Percentiles rank a stretch among this genome's conserved stretches.
These are phyloP conservation scores for Microplitis deprimator DNA, from an alignment of 2,888 invertebrate genomes.

Conservation along the genomic window DNA sequence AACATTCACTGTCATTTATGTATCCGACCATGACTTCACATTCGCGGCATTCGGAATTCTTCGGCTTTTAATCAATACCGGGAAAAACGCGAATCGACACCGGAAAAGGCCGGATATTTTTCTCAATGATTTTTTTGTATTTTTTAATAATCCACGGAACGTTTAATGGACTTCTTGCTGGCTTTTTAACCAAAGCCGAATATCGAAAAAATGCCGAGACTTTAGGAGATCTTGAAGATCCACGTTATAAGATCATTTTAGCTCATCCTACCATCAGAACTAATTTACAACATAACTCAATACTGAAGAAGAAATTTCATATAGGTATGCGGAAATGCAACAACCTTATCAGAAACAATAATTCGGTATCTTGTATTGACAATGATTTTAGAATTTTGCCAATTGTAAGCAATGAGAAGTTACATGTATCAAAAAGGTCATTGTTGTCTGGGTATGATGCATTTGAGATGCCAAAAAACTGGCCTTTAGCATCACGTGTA, in stretches of 20 bases:
- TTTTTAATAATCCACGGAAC: conserved; percentile 21
- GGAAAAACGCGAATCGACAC: neutral
- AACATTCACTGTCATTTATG: neutral
- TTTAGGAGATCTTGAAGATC: neutral
- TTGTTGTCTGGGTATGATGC: neutral
- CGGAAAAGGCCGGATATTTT: neutral
- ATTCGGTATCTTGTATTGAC: too few relatives aligned
- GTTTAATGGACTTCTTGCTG: conserved; percentile 2
- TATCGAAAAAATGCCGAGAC: neutral
- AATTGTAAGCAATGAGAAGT: too few relatives aligned
- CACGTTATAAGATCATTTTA: neutral
- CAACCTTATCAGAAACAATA: too few relatives aligned
- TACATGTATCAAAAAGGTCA: too few relatives aligned
- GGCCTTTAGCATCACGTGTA: neutral
- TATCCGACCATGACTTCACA: neutral
- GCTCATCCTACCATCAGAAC: too few relatives aligned
- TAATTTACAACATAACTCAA: too few relatives aligned
- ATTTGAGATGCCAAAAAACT: neutral
- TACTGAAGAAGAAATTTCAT: too few relatives aligned
- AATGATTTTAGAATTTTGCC: too few relatives aligned
- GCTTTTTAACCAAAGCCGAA: conserved; percentile 4
- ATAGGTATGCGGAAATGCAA: too few relatives aligned
- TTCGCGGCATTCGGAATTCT: conserved; percentile 5
- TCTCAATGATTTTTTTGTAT: conserved; percentile 12
- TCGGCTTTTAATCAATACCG: conserved; percentile 12